These are phyloP conservation scores for Cherax destructor DNA, from an alignment of 1,140 invertebrate genomes.

Conservation along the genomic window DNA sequence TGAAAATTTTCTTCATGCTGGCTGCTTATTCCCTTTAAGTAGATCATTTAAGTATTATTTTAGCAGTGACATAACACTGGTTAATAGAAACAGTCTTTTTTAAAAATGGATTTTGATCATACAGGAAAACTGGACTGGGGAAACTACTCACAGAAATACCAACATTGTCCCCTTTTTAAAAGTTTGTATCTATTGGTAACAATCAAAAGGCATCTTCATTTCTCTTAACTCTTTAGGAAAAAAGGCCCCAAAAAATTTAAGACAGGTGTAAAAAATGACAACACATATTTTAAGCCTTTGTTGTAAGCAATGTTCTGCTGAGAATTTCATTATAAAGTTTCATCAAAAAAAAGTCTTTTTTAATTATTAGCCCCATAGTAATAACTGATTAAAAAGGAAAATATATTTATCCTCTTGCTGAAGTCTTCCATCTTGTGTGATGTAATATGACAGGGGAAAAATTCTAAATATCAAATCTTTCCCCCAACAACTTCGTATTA, in stretches of 20 bases:
- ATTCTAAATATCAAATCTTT: no score
- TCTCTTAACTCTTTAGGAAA: neutral
- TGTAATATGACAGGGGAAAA: no score
- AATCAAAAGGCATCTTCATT: neutral
- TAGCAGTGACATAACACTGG: neutral
- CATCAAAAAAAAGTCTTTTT: no score
- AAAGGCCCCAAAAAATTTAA: neutral
- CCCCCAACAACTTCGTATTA: no score
- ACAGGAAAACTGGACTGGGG: neutral
- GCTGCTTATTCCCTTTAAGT: neutral
- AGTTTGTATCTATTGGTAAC: neutral
- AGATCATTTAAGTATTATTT: neutral
- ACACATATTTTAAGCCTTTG: no score
- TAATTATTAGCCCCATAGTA: no score
- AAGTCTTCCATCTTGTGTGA: no score
- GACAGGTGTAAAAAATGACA: neutral
- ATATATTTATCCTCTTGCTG: no score
- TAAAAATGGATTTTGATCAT: neutral
- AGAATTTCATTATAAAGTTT: no score
- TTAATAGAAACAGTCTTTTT: neutral
- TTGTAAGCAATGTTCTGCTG: no score
- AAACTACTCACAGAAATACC: neutral
- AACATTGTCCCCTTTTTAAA: neutral
- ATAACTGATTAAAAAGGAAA: no score
- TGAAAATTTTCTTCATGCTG: neutral